Evolutionary conservation across 2,797 vertebrate species (phyloP).

Genomic region (Anolis apletophallus): DNA sequence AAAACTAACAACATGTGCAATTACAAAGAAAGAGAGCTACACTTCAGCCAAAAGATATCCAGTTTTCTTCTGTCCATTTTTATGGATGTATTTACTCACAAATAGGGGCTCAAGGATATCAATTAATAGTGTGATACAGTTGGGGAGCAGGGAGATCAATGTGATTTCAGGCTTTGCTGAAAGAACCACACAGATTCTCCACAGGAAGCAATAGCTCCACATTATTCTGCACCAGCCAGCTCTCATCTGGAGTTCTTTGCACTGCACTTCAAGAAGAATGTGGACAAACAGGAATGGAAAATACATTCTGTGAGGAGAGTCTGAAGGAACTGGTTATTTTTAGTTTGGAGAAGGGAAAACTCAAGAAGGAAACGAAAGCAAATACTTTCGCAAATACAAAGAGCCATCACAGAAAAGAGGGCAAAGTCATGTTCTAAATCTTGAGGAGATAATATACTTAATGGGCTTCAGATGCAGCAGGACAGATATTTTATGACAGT

Average conservation of each 20-base stretch:
- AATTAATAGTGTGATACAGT: background rate
- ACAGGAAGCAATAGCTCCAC: background rate
- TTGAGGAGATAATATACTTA: background rate
- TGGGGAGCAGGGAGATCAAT: background rate
- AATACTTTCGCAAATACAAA: background rate
- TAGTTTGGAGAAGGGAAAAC: background rate
- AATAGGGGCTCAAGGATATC: background rate
- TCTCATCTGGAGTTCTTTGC: background rate
- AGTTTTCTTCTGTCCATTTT: too few species aligned
- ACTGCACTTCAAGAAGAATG: background rate
- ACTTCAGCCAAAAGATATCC: background rate
- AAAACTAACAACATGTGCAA: background rate
- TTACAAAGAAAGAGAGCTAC: background rate
- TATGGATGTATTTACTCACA: background rate
- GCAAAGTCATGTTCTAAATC: background rate
- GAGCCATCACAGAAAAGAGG: background rate
- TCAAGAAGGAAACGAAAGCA: background rate
- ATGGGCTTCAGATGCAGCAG: background rate
- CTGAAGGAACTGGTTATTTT: background rate
- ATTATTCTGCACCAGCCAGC: background rate
- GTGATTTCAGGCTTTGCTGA: background rate
- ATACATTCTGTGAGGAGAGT: background rate
- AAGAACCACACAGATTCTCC: background rate
- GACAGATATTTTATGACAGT: background rate
- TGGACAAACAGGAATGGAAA: background rate